These are phyloP conservation scores for Ivindomyrus marchei DNA, from an alignment of 2,113 vertebrate species.

Conservation along the genomic window DNA sequence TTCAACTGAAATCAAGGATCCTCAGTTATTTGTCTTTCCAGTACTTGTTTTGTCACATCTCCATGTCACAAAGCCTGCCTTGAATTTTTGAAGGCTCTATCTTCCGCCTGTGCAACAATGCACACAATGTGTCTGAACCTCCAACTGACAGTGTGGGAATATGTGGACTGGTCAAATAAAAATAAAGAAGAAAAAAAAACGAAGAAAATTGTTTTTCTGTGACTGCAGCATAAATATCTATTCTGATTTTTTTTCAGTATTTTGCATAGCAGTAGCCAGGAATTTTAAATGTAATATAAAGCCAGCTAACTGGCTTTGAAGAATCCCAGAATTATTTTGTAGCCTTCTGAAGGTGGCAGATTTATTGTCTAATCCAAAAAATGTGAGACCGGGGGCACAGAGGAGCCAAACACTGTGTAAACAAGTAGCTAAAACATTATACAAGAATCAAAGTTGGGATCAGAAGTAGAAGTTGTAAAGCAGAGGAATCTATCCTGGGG, in stretches of 20 bases:
- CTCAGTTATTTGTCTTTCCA: not conserved
- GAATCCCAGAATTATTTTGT: not conserved
- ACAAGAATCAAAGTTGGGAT: not conserved
- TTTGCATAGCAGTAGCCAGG: not conserved
- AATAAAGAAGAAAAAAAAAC: not conserved
- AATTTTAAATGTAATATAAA: not conserved
- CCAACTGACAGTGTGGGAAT: not conserved
- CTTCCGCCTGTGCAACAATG: not conserved
- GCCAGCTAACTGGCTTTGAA: not conserved
- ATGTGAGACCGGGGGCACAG: not conserved
- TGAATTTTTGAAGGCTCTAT: not conserved
- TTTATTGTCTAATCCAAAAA: not conserved
- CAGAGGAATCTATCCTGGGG: not conserved
- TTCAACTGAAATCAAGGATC: not conserved
- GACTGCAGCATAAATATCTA: not conserved
- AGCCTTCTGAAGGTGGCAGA: not conserved
- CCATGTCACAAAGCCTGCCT: not conserved
- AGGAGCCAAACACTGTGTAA: not conserved
- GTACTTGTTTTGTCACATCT: not conserved
- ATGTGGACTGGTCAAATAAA: not conserved
- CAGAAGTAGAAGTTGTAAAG: not conserved
- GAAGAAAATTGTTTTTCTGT: not conserved
- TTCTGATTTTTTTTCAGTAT: not conserved
- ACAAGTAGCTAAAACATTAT: not conserved
- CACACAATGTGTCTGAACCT: not conserved